A percentile compares a stretch with the other conserved stretches of the same genome.
phyloP scores from a whole-genome alignment of 2,888 invertebrate genomes.

The Ophion obscuratus region DNA sequence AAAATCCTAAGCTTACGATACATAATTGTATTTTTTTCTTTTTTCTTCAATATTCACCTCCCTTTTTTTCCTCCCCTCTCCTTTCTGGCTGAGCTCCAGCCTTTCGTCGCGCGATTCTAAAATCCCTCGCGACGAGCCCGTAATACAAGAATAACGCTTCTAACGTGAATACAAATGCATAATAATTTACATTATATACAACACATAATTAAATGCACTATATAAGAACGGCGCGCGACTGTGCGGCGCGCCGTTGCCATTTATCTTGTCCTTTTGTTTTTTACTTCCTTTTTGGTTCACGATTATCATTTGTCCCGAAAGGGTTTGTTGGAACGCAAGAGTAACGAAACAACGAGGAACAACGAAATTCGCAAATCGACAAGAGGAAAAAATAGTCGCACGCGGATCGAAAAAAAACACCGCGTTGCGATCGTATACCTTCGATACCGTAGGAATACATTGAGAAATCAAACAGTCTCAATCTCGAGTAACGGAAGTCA shows the following conservation, averaged over 20 bases:
- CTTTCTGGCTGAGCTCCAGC: no score
- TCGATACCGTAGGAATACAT: constrained; percentile 46
- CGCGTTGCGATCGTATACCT: constrained; percentile 30
- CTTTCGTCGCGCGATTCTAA: constrained; percentile 33
- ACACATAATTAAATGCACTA: constrained; percentile 80
- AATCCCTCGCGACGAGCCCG: constrained; percentile 51
- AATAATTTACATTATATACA: constrained; percentile 83
- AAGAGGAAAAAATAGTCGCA: constrained; percentile 28
- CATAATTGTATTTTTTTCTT: constrained; percentile 62
- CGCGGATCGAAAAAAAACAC: not conserved
- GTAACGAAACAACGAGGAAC: constrained; percentile 30
- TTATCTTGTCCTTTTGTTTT: constrained; percentile 47
- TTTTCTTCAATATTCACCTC: constrained; percentile 55
- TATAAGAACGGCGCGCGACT: constrained; percentile 63
- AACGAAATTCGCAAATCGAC: not conserved
- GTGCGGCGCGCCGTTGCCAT: constrained; percentile 44
- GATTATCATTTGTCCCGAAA: constrained; percentile 68
- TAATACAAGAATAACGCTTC: constrained; percentile 71
- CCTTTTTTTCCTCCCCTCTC: constrained; percentile 34
- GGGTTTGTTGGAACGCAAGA: constrained; percentile 44
- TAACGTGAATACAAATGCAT: constrained; percentile 80
- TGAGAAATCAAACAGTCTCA: constrained; percentile 60
- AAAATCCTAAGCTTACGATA: constrained; percentile 67
- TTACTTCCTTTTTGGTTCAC: constrained; percentile 52
- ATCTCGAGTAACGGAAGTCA: constrained; percentile 46